Evolutionary conservation across 37 sponge, comb jelly and placozoan species (phyloP).

Genomic region (Geodia barretti): DNA sequence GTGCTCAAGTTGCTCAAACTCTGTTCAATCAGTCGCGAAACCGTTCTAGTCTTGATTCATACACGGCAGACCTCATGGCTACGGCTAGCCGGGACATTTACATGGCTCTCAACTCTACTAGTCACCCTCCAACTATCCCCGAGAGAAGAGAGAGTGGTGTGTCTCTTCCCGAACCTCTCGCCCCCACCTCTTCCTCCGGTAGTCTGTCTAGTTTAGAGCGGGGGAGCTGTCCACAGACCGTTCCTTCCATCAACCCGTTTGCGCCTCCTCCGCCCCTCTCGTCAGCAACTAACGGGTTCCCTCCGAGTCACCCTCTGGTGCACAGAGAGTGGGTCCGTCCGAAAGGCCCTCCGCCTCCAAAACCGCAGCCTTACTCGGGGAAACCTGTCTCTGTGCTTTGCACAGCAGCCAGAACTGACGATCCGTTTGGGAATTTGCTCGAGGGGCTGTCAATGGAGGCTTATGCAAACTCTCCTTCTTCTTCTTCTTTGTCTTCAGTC

Average conservation of each 20-base stretch:
- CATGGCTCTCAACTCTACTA: constrained; percentile 2
- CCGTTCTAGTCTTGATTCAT: constrained; percentile 1
- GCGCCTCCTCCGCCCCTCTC: not conserved
- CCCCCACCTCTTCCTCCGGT: constrained; percentile 8
- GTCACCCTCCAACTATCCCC: not conserved
- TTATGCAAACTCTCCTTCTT: not conserved
- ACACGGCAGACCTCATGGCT: constrained; percentile 1
- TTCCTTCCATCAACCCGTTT: not conserved
- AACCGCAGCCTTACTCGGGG: constrained; percentile 22
- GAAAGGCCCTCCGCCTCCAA: not conserved
- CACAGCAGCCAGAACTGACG: not conserved
- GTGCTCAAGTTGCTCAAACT: constrained; percentile 49
- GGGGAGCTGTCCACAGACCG: not conserved
- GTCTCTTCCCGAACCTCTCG: constrained; percentile 3
- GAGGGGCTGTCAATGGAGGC: not conserved
- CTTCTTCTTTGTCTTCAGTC: not conserved
- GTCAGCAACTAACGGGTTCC: not conserved
- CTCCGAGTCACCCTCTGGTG: not conserved
- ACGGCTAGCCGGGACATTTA: constrained; percentile 16
- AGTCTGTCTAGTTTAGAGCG: not conserved
- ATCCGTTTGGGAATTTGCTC: not conserved
- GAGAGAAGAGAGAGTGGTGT: not conserved
- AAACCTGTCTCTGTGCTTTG: not conserved
- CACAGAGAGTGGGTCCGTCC: not conserved
- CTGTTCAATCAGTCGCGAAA: constrained; percentile 17